A percentile compares a stretch with the other conserved stretches of the same genome.
phyloP scores from a whole-genome alignment of 2,888 invertebrate species.

The Julus scandinavius region DNA sequence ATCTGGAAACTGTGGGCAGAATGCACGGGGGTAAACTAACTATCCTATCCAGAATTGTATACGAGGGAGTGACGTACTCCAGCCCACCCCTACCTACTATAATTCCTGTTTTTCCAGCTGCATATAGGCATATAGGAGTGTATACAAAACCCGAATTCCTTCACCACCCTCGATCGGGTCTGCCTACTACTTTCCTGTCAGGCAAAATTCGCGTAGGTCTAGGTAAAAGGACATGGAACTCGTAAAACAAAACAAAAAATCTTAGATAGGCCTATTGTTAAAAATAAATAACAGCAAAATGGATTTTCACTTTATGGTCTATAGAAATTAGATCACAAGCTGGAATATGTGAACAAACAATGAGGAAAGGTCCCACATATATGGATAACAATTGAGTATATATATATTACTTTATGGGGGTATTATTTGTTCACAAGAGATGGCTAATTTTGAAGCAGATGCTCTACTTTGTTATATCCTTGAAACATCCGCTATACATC shows the following conservation, averaged over 20 bases:
- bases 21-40: background rate
- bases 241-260: background rate
- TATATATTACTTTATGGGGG: no score
- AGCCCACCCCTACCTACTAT: background rate
- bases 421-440: no score
- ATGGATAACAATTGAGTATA: no score
- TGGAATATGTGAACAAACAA: no score
- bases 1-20: slow-evolving; percentile 18
- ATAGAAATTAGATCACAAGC: no score
- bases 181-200: slow-evolving; percentile 24
- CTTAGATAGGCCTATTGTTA: no score
- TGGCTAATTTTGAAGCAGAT: no score
- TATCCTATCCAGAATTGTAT: slow-evolving; percentile 12
- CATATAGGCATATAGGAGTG: background rate
- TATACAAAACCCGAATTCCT: slow-evolving; percentile 39
- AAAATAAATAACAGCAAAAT: no score
- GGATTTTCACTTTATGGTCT: no score
- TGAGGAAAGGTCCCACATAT: no score
- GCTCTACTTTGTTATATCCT: no score
- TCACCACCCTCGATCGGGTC: background rate
- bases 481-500: no score
- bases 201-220: slow-evolving; percentile 1
- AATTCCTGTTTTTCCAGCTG: slow-evolving; percentile 18
- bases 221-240: slow-evolving; percentile 30
- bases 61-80: background rate